Evolutionary conservation across 2,797 vertebrate species (phyloP).

Genomic region (Pangasius macronema): DNA sequence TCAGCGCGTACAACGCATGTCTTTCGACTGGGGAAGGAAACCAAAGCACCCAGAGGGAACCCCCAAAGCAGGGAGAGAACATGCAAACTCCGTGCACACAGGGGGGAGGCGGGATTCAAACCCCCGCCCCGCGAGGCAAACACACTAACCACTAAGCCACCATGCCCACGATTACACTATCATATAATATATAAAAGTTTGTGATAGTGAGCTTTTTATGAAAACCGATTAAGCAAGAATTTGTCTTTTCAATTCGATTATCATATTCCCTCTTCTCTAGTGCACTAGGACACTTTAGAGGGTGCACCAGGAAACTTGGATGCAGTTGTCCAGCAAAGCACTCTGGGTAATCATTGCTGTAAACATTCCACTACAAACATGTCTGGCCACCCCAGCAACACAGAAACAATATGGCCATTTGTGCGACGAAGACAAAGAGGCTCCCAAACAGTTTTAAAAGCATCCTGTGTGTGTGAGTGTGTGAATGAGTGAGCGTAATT

Average conservation of each 20-base stretch:
- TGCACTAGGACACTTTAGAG: conserved; percentile 56
- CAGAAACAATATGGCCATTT: conserved; percentile 58
- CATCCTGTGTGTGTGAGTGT: neutral
- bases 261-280: neutral
- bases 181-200: neutral
- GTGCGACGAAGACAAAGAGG: conserved; percentile 23
- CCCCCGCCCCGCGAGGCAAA: too few species aligned
- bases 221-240: neutral
- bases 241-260: neutral
- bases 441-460: conserved; percentile 31
- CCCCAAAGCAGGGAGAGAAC: too few species aligned
- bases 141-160: too few species aligned
- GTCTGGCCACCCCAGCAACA: conserved; percentile 58
- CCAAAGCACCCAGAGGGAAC: too few species aligned
- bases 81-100: too few species aligned
- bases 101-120: too few species aligned
- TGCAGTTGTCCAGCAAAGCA: conserved; percentile 54
- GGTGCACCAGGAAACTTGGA: conserved; percentile 36
- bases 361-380: conserved; percentile 67
- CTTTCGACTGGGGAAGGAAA: too few species aligned
- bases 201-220: neutral
- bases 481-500: neutral
- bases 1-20: too few species aligned
- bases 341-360: conserved; percentile 66
- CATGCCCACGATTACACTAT: too few species aligned